Percentiles rank a stretch among this genome's conserved stretches.
Conservation (phyloP, 2,113 vertebrate species). For the Ceyx cyanopectus region DNA sequence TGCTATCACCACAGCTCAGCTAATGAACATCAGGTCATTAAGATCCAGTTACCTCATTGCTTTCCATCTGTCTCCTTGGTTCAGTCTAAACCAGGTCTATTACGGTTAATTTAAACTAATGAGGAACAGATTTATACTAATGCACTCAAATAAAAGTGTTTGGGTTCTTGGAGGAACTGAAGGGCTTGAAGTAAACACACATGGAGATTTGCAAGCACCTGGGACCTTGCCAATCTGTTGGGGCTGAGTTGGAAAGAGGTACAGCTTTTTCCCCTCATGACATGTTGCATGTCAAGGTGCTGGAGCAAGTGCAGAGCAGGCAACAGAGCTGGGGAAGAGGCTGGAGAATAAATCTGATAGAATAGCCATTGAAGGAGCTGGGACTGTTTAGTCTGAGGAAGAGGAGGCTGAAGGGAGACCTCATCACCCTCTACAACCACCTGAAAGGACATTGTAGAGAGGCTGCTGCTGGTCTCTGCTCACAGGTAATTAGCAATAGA, state of each 20-base stretch:
- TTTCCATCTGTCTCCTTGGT: neutral
- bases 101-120: neutral
- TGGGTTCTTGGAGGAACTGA: neutral
- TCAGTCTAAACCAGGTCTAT: neutral
- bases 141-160: neutral
- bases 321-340: too few species aligned
- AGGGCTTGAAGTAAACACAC: neutral
- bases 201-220: rapidly evolving
- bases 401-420: too few species aligned
- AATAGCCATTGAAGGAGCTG: too few species aligned
- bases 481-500: too few species aligned
- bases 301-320: too few species aligned
- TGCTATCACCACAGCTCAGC: neutral
- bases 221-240: neutral
- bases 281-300: neutral
- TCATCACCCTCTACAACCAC: too few species aligned
- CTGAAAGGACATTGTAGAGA: too few species aligned
- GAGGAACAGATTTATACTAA: neutral
- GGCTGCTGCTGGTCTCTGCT: too few species aligned
- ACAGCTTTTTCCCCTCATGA: neutral
- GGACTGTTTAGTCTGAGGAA: too few species aligned
- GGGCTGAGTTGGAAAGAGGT: neutral
- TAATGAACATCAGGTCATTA: neutral
- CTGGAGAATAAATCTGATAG: too few species aligned
- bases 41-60: neutral